Conservation (phyloP, 2,888 invertebrate species). For the Eutolmus rufibarbis region DNA sequence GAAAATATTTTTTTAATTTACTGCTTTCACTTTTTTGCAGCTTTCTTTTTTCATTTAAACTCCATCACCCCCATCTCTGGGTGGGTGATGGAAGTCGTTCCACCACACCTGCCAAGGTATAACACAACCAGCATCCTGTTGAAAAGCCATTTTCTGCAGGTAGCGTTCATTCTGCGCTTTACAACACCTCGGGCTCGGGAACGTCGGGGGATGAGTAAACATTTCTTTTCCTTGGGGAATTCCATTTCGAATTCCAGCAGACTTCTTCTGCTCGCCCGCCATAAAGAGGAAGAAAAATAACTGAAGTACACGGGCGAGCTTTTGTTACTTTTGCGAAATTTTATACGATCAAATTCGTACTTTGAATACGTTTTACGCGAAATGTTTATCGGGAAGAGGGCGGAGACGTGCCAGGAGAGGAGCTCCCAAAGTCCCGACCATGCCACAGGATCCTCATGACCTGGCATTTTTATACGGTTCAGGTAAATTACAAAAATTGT, state of each 20-base stretch:
- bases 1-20: conserved; percentile 38
- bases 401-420: neutral
- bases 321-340: conserved; percentile 26
- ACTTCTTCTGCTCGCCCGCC: conserved; percentile 7
- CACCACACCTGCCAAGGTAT: neutral
- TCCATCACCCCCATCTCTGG: neutral
- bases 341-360: conserved; percentile 39
- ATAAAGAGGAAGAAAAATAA: conserved; percentile 38
- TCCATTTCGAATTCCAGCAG: conserved; percentile 28
- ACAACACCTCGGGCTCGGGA: neutral
- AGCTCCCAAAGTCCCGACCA: neutral
- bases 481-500: conserved; percentile 23
- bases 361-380: conserved; percentile 32
- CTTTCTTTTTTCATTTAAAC: conserved; percentile 24
- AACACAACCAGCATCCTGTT: neutral
- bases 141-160: conserved; percentile 39
- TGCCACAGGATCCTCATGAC: neutral
- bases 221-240: conserved; percentile 33
- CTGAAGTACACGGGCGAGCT: conserved; percentile 30
- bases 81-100: neutral
- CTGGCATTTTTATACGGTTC: conserved; percentile 38
- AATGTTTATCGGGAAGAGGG: neutral
- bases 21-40: conserved; percentile 30
- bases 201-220: neutral
- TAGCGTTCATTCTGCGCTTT: conserved; percentile 12